Evolutionary conservation across 2,797 vertebrate species (phyloP).

Genomic region (Netta rufina): DNA sequence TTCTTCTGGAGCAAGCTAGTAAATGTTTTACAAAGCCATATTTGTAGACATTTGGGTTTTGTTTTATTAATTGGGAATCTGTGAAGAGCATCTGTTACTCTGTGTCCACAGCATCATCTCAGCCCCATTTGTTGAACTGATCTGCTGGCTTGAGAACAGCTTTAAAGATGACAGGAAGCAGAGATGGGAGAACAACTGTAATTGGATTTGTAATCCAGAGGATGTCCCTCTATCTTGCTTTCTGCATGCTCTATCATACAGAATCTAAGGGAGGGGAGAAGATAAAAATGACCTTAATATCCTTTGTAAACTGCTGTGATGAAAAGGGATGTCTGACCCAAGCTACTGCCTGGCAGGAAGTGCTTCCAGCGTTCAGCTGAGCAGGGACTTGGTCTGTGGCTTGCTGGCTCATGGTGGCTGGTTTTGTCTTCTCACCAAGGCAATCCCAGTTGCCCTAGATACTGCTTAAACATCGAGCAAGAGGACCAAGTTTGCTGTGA

Average conservation of each 20-base stretch:
- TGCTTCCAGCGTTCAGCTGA: not conserved
- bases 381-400: not conserved
- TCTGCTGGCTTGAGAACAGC: not conserved
- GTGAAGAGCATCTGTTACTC: constrained; percentile 28
- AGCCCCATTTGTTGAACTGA: not conserved
- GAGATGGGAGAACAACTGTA: not conserved
- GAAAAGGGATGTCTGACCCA: not conserved
- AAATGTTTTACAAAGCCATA: not conserved
- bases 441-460: not conserved
- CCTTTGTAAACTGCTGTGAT: not conserved
- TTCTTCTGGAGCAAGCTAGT: not conserved
- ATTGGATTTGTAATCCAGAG: not conserved
- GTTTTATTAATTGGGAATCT: constrained; percentile 18
- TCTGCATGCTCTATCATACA: not conserved
- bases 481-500: not conserved
- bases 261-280: not conserved
- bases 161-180: constrained; percentile 1
- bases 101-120: not conserved
- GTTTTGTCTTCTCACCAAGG: not conserved
- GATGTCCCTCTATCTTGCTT: not conserved
- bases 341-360: not conserved
- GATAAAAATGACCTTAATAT: not conserved
- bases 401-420: not conserved
- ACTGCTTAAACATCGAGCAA: not conserved
- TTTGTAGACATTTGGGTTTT: not conserved